These are phyloP conservation scores for Thereva nobilitata DNA, from an alignment of 2,888 invertebrate species.

Conservation along the genomic window DNA sequence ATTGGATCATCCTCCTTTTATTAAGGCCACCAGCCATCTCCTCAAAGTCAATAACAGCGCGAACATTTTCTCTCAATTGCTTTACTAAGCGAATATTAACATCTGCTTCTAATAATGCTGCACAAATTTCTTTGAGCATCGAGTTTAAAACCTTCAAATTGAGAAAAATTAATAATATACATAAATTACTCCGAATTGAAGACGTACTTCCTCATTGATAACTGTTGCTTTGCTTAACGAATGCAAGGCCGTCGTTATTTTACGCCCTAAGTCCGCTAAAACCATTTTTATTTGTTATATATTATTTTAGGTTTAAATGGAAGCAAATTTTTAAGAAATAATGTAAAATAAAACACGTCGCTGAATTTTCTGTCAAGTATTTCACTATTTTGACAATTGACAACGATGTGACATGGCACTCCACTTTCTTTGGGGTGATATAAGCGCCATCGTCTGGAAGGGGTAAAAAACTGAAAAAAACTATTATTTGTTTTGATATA, in stretches of 20 bases:
- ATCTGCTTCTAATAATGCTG: constrained; percentile 96
- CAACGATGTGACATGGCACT: no score
- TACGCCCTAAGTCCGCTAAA: constrained; percentile 98
- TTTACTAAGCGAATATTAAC: constrained; percentile 95
- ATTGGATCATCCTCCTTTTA: constrained; percentile 97
- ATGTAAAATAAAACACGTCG: no score
- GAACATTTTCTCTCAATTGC: constrained; percentile 95
- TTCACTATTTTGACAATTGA: no score
- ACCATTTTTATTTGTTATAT: constrained; percentile 75
- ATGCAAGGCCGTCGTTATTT: constrained; percentile 97
- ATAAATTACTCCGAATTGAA: constrained; percentile 35
- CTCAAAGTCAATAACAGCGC: constrained; percentile 96
- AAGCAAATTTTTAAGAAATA: no score
- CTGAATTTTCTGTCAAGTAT: no score
- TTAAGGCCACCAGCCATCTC: constrained; percentile 99
- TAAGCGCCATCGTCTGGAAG: no score
- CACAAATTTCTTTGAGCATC: constrained; percentile 99
- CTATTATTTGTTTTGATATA: no score
- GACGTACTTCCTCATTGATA: constrained; percentile 91
- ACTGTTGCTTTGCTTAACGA: constrained; percentile 97
- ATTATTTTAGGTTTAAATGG: no score
- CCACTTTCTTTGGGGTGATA: no score
- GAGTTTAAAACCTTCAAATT: constrained; percentile 84
- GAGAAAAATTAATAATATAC: constrained; percentile 16
- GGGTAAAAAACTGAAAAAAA: no score